Percentiles rank a stretch among this genome's conserved stretches.
phyloP scores from a whole-genome alignment of 2,888 invertebrate species.

The Enchytraeus crypticus region DNA sequence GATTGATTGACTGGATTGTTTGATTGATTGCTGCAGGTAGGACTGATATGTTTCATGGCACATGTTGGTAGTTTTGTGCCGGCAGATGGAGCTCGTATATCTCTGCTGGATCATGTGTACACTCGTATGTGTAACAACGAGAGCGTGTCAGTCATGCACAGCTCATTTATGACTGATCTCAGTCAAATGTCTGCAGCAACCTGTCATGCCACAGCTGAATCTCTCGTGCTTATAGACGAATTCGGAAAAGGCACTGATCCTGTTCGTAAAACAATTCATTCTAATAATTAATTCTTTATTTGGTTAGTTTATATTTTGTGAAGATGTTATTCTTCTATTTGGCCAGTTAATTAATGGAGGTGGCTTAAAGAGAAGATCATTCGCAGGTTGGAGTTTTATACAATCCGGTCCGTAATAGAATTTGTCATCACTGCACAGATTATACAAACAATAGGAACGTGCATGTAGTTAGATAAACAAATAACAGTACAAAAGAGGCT shows the following conservation, averaged over 20 bases:
- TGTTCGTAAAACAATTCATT: conserved; percentile 16
- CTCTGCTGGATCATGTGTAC: conserved; percentile 64
- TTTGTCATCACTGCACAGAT: too few species aligned
- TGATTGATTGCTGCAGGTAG: conserved; percentile 55
- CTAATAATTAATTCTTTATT: too few species aligned
- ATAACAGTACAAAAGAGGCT: too few species aligned
- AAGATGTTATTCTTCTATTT: too few species aligned
- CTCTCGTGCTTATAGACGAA: conserved; percentile 76
- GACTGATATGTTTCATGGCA: conserved; percentile 71
- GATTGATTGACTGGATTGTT: too few species aligned
- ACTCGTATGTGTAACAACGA: conserved; percentile 68
- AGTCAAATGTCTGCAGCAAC: conserved; percentile 59
- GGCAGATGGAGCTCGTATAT: conserved; percentile 64
- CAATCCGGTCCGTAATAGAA: too few species aligned
- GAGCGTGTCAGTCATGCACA: conserved; percentile 68
- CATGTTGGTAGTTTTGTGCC: conserved; percentile 85
- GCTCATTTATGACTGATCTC: conserved; percentile 75
- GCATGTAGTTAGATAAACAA: too few species aligned
- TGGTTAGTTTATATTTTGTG: neutral
- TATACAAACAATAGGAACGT: too few species aligned
- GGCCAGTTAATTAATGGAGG: too few species aligned
- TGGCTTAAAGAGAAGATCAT: too few species aligned
- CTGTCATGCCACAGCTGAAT: conserved; percentile 49
- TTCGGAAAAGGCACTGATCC: conserved; percentile 71
- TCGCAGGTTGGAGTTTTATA: too few species aligned